These are phyloP conservation scores for Poecilia picta DNA, from an alignment of 2,797 vertebrate genomes.

Conservation along the genomic window DNA sequence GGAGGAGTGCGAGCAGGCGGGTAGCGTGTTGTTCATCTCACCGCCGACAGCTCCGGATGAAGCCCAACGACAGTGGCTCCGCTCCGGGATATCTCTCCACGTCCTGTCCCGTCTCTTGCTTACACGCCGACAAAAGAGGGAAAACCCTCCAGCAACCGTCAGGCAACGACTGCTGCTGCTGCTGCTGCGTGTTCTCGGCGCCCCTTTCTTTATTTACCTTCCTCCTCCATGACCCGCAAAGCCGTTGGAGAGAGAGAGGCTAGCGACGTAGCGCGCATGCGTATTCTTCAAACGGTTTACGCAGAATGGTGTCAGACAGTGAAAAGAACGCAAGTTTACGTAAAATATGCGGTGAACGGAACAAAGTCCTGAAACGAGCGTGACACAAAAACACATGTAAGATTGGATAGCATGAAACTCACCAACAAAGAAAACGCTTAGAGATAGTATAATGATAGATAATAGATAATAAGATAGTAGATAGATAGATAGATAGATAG, in stretches of 20 bases:
- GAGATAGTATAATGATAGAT: too few relatives aligned
- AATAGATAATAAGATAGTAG: too few relatives aligned
- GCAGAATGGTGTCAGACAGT: constrained; percentile 11
- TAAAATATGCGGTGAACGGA: constrained; percentile 14
- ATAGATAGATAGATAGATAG: neutral
- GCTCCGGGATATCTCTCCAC: constrained; percentile 23
- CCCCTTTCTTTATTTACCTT: constrained; percentile 70
- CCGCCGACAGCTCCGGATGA: constrained; percentile 68
- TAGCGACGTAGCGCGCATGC: constrained; percentile 5
- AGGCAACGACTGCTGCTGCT: constrained; percentile 12
- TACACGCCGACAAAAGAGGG: constrained; percentile 1
- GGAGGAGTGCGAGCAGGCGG: constrained; percentile 43
- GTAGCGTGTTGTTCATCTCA: constrained; percentile 65
- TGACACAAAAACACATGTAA: neutral
- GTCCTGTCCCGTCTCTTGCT: constrained; percentile 23
- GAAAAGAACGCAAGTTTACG: neutral
- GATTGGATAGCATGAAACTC: neutral
- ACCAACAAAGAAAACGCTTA: neutral
- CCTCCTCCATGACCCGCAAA: constrained; percentile 76
- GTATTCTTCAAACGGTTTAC: constrained; percentile 59
- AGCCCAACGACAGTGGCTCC: constrained; percentile 51
- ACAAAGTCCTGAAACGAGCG: constrained; percentile 42
- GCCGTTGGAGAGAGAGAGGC: constrained; percentile 28
- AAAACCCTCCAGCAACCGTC: constrained; percentile 11
- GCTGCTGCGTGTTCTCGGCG: constrained; percentile 18